Percentiles rank a stretch among this genome's conserved stretches.
These are phyloP conservation scores for Chelmon rostratus DNA, from an alignment of 2,797 vertebrate genomes.

Conservation along the genomic window DNA sequence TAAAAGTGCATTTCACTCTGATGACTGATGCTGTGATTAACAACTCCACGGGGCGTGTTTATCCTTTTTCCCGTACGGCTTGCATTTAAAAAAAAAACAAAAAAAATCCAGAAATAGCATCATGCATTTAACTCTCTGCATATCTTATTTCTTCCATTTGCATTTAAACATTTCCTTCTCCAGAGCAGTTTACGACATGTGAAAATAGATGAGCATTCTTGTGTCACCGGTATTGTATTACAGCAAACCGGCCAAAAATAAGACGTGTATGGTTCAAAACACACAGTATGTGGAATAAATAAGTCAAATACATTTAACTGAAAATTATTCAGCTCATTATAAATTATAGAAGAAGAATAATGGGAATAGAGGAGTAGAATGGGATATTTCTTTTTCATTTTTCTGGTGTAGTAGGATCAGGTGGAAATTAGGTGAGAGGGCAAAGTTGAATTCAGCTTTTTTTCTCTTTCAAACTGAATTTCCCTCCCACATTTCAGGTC, in stretches of 20 bases:
- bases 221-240: slow-evolving; percentile 44
- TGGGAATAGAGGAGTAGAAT: neutral
- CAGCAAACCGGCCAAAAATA: slow-evolving; percentile 30
- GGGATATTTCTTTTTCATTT: neutral
- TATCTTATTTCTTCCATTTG: slow-evolving; percentile 30
- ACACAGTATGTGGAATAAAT: slow-evolving; percentile 21
- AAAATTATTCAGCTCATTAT: neutral
- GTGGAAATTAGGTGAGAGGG: neutral
- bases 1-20: slow-evolving; percentile 48
- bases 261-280: neutral
- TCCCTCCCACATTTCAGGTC: slow-evolving; percentile 11
- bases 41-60: slow-evolving; percentile 55
- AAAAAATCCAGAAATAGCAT: slow-evolving; percentile 58
- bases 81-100: too few species aligned
- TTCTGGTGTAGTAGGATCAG: neutral
- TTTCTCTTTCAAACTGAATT: slow-evolving; percentile 1
- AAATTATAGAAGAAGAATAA: slow-evolving; percentile 24
- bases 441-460: neutral
- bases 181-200: slow-evolving; percentile 22
- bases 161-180: slow-evolving; percentile 27
- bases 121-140: slow-evolving; percentile 30
- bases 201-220: slow-evolving; percentile 34
- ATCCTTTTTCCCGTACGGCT: slow-evolving; percentile 40
- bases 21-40: slow-evolving; percentile 66
- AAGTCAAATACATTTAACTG: slow-evolving; percentile 6